Evolutionary conservation across 2,797 vertebrate species (phyloP), one percentile per base, ranked within the genome.

Genomic region (Novumbra hubbsi): DNA sequence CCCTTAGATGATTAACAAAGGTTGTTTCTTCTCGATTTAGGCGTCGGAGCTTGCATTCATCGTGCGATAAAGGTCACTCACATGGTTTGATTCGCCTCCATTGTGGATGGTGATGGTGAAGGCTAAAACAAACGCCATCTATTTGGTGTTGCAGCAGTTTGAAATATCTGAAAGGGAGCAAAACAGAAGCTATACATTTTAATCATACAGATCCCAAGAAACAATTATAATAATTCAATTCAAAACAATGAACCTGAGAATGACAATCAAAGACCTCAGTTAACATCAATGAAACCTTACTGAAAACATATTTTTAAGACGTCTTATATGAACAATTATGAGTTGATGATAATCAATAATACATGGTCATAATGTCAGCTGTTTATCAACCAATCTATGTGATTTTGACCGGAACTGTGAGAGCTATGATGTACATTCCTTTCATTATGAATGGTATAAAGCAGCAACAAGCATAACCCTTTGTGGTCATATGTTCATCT

Each of bases 21-120:
- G 92, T 96, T 96, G 95, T 90, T 96, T 91, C 92, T 93, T 92
- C 94, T 91, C 93, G 92, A 92, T 95, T 92, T 87, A 92, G 92
- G 90, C 88, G 80, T 90, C 81, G 76, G 89, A 87, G 93, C 95
- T 94, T 88, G 90, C 91, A 92, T 94, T 95, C 96, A 97, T 95
- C 93, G 91, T 86, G 94, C 79, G 88, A 89, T 88, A 93, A 70
- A 89, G 87, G 90, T 96, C 94, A 95, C 90, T 94, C 90, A 94
- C 91, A 92, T 90, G 94, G 90, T 85, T 93, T 90, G 90, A 90
- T 86, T 88, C 88, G 92, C 90, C 92, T 93, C 92, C 87, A 92
- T 94, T 88, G 88, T 80, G 84, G 84, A 89, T 85, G 91, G 92
- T 88, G 68, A 88, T 78, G 90, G 92, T 88, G 82, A 83, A 87